Evolutionary conservation across 1,140 invertebrate genomes (phyloP).

Genomic region (Cryptotermes secundus): DNA sequence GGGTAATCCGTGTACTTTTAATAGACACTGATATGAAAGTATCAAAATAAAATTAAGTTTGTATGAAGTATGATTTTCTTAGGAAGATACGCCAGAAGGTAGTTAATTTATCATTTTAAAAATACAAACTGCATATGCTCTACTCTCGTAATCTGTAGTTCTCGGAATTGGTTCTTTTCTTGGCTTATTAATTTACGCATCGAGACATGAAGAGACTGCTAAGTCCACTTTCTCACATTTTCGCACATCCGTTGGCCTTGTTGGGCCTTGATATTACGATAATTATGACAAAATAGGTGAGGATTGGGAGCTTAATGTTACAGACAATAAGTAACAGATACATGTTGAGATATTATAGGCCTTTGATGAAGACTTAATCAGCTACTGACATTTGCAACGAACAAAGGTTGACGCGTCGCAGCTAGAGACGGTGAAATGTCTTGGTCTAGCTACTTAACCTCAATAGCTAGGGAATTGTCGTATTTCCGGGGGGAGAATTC

Average conservation of each 20-base stretch:
- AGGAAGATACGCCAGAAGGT: too few relatives aligned
- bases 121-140: too few relatives aligned
- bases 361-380: background rate
- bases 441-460: conserved; percentile 1
- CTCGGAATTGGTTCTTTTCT: too few relatives aligned
- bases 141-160: too few relatives aligned
- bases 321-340: background rate
- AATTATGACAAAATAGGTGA: background rate
- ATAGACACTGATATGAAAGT: too few relatives aligned
- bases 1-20: too few relatives aligned
- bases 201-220: too few relatives aligned
- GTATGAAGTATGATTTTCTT: too few relatives aligned
- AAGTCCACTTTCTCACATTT: background rate
- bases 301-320: background rate
- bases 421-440: background rate
- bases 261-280: too few relatives aligned
- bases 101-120: too few relatives aligned
- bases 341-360: background rate
- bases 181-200: too few relatives aligned
- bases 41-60: too few relatives aligned
- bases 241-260: background rate
- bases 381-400: background rate
- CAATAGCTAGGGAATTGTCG: background rate
- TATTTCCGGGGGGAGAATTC: background rate
- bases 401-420: background rate